Evolutionary conservation across 2,113 vertebrate species (phyloP).

Genomic region (Octodon degus): DNA sequence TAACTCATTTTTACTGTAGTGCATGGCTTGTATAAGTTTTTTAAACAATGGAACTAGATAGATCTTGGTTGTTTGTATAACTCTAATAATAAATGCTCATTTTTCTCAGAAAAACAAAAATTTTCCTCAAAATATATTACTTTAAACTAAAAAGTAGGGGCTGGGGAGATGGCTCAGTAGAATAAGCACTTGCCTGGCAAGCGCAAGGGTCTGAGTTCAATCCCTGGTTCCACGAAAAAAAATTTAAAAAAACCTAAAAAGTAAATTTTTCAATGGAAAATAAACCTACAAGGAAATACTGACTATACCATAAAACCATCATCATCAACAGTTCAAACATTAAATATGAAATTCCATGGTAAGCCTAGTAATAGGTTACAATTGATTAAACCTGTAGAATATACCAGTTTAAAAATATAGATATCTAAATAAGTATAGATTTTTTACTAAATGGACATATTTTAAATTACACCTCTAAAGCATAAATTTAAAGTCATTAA

Average conservation of each 20-base stretch:
- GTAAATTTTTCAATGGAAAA: conserved; percentile 3
- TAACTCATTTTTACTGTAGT: no score
- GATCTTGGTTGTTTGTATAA: not conserved
- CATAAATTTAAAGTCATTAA: not conserved
- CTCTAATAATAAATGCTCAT: not conserved
- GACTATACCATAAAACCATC: not conserved
- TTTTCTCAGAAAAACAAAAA: not conserved
- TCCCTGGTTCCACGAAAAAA: no score
- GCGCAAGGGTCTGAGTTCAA: no score
- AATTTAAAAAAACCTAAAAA: not conserved
- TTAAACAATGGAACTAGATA: not conserved
- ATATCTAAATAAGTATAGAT: not conserved
- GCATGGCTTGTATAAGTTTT: no score
- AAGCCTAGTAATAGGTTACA: not conserved
- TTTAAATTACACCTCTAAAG: conserved; percentile 9
- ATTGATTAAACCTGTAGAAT: not conserved
- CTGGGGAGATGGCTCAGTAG: no score
- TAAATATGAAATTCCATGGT: conserved; percentile 15
- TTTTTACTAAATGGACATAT: not conserved
- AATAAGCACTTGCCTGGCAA: no score
- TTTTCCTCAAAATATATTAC: not conserved
- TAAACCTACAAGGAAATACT: conserved; percentile 31
- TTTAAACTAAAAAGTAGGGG: not conserved
- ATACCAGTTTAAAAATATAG: not conserved
- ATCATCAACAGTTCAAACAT: not conserved